Base-by-base conservation (phyloP, 1,140 invertebrate genomes). In the Drosophila pachea region DNA sequence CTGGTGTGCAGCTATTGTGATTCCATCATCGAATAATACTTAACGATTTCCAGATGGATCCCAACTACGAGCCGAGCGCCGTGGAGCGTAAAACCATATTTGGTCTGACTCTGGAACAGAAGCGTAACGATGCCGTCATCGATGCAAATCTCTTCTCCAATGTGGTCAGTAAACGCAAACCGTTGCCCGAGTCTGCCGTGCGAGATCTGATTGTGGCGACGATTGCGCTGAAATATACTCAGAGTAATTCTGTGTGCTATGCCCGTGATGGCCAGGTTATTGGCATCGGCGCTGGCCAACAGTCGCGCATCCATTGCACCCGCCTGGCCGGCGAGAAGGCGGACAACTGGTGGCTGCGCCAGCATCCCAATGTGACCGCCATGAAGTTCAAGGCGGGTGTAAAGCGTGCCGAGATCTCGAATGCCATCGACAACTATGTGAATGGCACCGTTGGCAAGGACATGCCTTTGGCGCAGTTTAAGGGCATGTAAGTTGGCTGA, bases 261-360 rank as follows among this genome's bases (percentile, higher is more conserved):
- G 89, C 89, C 8, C 74, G 93, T 77, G 92, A 96, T 90, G 97
- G 97, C 0, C 96, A 99, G 92, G 95, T 99, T 0, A 95, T 99
- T 87, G 98, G 98, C 40, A 98, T 99, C 70, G 98, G 98, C 45
- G 98, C 98, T 31, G 98, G 98, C 0, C 98, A 99, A 88, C 98
- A 99, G 89, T 98, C 97, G 0, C 92, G 98, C 69, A 99, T 99
- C 86, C 98, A 99, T 90, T 99, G 98, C 90, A 99, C 98, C 0
- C 92, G 98, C 76, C 92, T 99, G 66, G 98, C 98, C 62, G 98
- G 97, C 12, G 96, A 98, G 86, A 99, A 99, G 90, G 97, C 97
- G n/a, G 95, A 97, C 88, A 97, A 98, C 90, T 99, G 98, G 98
- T 99, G 98, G 98, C 89, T 99, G 68, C 93, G 98, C 29, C 95